Conservation (phyloP, 2,888 invertebrate genomes). For the Prenolepis imparis region DNA sequence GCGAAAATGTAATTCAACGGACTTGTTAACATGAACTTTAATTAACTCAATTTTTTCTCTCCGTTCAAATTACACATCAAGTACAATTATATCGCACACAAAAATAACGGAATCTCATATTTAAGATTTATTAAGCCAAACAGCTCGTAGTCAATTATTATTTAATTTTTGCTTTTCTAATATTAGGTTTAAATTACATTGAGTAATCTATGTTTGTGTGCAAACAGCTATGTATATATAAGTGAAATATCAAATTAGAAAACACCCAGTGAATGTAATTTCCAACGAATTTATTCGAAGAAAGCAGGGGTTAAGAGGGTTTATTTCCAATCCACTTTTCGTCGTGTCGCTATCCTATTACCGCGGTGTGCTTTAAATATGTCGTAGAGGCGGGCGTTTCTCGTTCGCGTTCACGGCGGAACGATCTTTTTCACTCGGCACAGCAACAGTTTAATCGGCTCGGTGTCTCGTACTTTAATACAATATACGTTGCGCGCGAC, state of each 20-base stretch:
- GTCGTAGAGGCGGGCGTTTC: slow-evolving; percentile 11
- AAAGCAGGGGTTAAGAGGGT: slow-evolving; percentile 8
- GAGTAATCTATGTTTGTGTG: background rate
- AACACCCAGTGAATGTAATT: background rate
- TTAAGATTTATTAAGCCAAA: background rate
- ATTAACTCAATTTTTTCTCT: background rate
- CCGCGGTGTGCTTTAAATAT: slow-evolving; percentile 46
- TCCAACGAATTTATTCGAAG: slow-evolving; percentile 11
- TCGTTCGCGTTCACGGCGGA: slow-evolving; percentile 6
- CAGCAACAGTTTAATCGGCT: slow-evolving; percentile 62
- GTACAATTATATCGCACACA: background rate
- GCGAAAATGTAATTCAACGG: slow-evolving; percentile 3
- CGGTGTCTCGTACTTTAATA: slow-evolving; percentile 60
- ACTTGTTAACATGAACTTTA: background rate
- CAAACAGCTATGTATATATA: background rate
- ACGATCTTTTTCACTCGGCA: slow-evolving; percentile 34
- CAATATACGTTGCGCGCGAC: slow-evolving; percentile 33
- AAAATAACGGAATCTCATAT: background rate
- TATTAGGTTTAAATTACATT: background rate
- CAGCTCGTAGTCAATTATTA: background rate
- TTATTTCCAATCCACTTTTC: slow-evolving; percentile 31
- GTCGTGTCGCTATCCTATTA: slow-evolving; percentile 24
- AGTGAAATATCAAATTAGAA: slow-evolving; percentile 6
- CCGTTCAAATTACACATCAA: background rate
- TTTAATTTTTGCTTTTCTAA: background rate